Evolutionary conservation across 2,113 vertebrate species (phyloP).

Genomic region (Scortum barcoo): DNA sequence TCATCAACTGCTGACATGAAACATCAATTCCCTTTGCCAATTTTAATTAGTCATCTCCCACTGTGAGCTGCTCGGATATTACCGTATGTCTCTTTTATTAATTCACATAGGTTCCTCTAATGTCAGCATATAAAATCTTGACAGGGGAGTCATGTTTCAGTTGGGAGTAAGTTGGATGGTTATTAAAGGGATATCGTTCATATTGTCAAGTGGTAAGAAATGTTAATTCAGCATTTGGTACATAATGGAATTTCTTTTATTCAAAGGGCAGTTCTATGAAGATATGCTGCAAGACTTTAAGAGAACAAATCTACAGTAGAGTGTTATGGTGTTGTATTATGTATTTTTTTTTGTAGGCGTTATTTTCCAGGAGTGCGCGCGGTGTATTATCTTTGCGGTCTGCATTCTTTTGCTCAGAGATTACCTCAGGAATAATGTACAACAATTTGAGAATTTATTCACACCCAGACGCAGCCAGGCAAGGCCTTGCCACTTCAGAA

Average conservation of each 20-base stretch:
- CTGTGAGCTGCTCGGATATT: constrained; percentile 42
- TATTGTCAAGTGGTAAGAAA: constrained; percentile 61
- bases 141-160: constrained; percentile 62
- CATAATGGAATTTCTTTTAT: constrained; percentile 9
- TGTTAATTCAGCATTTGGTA: constrained; percentile 59
- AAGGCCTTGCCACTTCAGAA: constrained; percentile 42
- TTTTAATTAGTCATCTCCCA: constrained; percentile 73
- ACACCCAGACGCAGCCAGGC: constrained; percentile 12
- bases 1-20: constrained; percentile 74
- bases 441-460: constrained; percentile 37
- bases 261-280: not conserved
- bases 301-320: not conserved
- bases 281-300: constrained; percentile 1
- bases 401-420: constrained; percentile 3
- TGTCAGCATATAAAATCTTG: constrained; percentile 68
- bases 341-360: constrained; percentile 10
- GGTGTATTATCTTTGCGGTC: constrained; percentile 1
- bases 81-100: constrained; percentile 68
- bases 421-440: constrained; percentile 26
- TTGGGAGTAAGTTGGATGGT: constrained; percentile 45
- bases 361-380: constrained; percentile 8
- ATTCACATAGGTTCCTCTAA: constrained; percentile 66
- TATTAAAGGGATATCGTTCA: constrained; percentile 66
- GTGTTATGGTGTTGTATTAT: not conserved
- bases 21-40: constrained; percentile 69